phyloP scores from a whole-genome alignment of 2,888 invertebrate species.

The Hemaris fuciformis region DNA sequence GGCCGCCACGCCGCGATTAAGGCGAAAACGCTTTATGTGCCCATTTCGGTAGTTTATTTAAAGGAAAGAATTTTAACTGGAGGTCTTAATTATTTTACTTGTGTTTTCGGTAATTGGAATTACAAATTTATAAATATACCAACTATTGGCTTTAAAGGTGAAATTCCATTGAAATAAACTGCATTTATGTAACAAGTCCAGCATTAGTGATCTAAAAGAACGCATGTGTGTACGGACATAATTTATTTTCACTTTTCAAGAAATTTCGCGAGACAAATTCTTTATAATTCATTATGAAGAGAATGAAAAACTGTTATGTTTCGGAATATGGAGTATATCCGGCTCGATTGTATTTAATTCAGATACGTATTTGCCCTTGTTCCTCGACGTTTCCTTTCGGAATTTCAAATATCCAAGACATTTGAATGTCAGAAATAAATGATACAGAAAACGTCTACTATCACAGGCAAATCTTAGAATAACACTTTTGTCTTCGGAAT shows the following conservation, averaged over 20 bases:
- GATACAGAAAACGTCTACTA: conserved; percentile 31
- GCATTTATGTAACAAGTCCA: too few relatives aligned
- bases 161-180: not conserved
- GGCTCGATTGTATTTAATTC: not conserved
- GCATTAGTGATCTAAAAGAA: too few relatives aligned
- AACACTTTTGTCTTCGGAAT: conserved; percentile 32
- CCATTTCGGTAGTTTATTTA: conserved; percentile 13
- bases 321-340: too few relatives aligned
- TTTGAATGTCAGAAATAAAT: conserved; percentile 13
- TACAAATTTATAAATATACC: not conserved
- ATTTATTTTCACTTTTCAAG: too few relatives aligned
- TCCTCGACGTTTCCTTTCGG: not conserved
- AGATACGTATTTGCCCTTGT: not conserved
- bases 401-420: conserved; percentile 11
- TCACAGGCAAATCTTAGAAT: conserved; percentile 25
- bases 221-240: too few relatives aligned
- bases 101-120: not conserved
- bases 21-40: conserved; percentile 4
- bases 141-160: not conserved
- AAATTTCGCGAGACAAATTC: too few relatives aligned
- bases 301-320: too few relatives aligned
- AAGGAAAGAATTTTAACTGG: conserved; percentile 3
- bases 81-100: not conserved
- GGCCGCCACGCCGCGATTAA: conserved; percentile 29
- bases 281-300: too few relatives aligned